Percentiles rank a stretch among this genome's conserved stretches.
These are phyloP conservation scores for Nasua narica DNA, from an alignment of 2,797 vertebrate species.

Conservation along the genomic window DNA sequence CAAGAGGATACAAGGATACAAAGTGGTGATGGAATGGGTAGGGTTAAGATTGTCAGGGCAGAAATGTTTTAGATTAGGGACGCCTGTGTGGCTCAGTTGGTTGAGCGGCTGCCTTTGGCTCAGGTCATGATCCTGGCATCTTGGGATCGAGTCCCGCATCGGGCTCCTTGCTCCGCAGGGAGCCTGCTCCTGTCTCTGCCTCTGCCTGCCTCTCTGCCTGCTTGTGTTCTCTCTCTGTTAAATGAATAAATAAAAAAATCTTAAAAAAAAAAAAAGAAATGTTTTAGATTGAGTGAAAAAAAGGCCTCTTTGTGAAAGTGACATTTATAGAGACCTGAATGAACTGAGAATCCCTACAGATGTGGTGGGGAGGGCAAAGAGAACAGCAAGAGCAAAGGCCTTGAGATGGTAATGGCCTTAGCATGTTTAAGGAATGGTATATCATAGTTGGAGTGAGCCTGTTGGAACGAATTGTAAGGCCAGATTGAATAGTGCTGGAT, in stretches of 20 bases:
- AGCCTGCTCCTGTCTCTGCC: too few relatives aligned
- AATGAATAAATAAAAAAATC: too few relatives aligned
- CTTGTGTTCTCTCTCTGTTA: too few relatives aligned
- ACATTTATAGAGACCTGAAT: not conserved
- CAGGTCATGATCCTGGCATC: too few relatives aligned
- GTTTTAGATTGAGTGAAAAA: not conserved
- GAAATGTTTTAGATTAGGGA: not conserved
- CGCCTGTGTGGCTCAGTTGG: too few relatives aligned
- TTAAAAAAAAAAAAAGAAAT: too few relatives aligned
- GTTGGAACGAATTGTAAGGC: not conserved
- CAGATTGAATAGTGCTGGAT: not conserved
- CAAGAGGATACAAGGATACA: not conserved
- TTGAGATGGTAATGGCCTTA: not conserved
- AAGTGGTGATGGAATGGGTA: not conserved
- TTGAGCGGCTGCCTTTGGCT: too few relatives aligned
- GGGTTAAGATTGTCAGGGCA: not conserved
- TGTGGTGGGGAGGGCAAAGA: not conserved
- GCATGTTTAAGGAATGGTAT: not conserved
- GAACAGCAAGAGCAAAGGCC: not conserved
- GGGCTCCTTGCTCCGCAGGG: too few relatives aligned
- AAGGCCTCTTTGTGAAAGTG: not conserved
- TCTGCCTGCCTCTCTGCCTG: too few relatives aligned
- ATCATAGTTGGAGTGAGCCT: not conserved
- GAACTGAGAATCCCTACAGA: not conserved
- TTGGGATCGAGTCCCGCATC: too few relatives aligned